Conservation (phyloP, 23 tunicate species). For the Halocynthia roretzi region DNA sequence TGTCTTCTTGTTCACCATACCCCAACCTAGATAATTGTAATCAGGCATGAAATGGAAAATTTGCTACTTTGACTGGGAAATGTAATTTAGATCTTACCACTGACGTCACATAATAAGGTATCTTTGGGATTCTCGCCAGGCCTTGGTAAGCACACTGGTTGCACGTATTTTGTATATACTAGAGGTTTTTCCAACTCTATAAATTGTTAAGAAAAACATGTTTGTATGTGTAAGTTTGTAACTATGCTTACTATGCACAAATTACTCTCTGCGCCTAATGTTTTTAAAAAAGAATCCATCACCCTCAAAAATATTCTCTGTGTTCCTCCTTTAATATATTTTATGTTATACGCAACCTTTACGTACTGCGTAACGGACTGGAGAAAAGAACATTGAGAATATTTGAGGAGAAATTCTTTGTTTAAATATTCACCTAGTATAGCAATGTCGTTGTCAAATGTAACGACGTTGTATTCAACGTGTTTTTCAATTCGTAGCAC, state of each 20-base stretch:
- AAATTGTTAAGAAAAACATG: no score
- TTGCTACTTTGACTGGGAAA: neutral
- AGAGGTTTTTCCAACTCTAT: neutral
- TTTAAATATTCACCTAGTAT: neutral
- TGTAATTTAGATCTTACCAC: neutral
- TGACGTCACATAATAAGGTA: neutral
- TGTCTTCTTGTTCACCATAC: neutral
- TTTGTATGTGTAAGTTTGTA: no score
- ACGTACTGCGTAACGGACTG: no score
- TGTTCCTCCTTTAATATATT: no score
- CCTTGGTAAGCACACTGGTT: conserved; percentile 6
- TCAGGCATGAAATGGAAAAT: neutral
- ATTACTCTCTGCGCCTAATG: no score
- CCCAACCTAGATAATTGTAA: conserved; percentile 8
- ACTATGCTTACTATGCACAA: no score
- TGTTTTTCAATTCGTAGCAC: conserved; percentile 1
- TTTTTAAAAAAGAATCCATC: no score
- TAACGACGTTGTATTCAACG: neutral
- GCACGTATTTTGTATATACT: conserved; percentile 3
- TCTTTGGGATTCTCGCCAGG: neutral
- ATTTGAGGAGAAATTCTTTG: no score
- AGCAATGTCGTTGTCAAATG: conserved; percentile 15
- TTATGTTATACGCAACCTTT: no score
- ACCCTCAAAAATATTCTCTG: no score
- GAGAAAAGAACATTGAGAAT: no score